phyloP scores from a whole-genome alignment of 2,797 vertebrate species.

The Echiichthys vipera region DNA sequence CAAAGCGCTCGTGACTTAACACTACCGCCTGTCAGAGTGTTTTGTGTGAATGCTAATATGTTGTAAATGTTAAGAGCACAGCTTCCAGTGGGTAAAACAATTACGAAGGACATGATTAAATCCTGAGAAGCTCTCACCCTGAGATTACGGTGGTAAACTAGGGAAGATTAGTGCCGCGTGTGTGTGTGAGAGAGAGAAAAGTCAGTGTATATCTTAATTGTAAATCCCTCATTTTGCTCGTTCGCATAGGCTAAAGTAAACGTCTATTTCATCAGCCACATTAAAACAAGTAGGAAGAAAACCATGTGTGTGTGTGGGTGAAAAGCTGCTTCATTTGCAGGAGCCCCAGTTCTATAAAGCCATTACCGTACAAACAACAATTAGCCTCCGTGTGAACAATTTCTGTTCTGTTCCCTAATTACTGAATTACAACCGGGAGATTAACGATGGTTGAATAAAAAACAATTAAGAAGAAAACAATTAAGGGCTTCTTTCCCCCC shows the following conservation, averaged over 20 bases:
- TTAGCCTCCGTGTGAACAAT: conserved; percentile 76
- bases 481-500: conserved; percentile 45
- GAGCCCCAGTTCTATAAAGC: conserved; percentile 57
- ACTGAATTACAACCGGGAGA: conserved; percentile 80
- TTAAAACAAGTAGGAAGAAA: conserved; percentile 9
- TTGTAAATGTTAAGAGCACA: background rate
- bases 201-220: conserved; percentile 37
- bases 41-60: background rate
- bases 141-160: conserved; percentile 18
- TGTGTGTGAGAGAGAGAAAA: conserved; percentile 11
- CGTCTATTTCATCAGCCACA: conserved; percentile 30
- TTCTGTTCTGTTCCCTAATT: conserved; percentile 73
- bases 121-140: conserved; percentile 8
- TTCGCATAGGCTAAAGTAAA: conserved; percentile 25
- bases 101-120: conserved; percentile 35
- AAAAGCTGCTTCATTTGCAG: conserved; percentile 24
- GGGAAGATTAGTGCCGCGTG: conserved; percentile 2
- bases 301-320: background rate
- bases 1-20: background rate
- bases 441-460: conserved; percentile 78
- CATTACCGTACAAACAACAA: conserved; percentile 73
- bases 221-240: conserved; percentile 28
- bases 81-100: conserved; percentile 27
- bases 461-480: conserved; percentile 80
- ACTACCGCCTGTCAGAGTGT: background rate